phyloP scores from a whole-genome alignment of 2,888 invertebrate species.

The Drosophila recens region DNA sequence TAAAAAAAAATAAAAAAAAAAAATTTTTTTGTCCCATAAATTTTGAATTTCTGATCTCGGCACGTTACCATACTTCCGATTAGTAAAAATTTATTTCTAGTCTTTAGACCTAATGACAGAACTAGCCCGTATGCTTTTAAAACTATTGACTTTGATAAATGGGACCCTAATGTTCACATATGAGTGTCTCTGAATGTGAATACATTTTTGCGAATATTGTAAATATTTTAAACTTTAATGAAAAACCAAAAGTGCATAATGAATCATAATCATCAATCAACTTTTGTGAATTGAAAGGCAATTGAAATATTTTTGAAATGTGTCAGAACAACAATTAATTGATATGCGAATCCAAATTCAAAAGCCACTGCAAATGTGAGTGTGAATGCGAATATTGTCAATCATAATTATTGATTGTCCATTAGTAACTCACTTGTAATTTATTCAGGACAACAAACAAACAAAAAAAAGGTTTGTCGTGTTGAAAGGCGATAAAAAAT shows the following conservation, averaged over 20 bases:
- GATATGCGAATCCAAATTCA: slow-evolving; percentile 24
- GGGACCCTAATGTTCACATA: too few species aligned
- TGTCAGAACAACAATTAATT: slow-evolving; percentile 54
- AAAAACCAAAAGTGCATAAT: slow-evolving; percentile 1
- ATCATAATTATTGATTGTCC: slow-evolving; percentile 78
- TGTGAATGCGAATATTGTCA: slow-evolving; percentile 55
- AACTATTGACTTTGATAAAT: too few species aligned
- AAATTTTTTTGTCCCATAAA: too few species aligned
- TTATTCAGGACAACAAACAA: slow-evolving; percentile 50
- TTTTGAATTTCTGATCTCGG: too few species aligned
- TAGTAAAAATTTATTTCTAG: too few species aligned
- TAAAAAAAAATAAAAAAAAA: too few species aligned
- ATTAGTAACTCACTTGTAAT: slow-evolving; percentile 60
- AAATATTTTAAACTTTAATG: not conserved
- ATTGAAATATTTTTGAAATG: slow-evolving; percentile 35
- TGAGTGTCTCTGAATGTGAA: too few species aligned
- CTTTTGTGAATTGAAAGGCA: not conserved
- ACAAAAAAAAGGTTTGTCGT: slow-evolving; percentile 44
- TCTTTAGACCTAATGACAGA: too few species aligned
- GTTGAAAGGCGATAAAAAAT: slow-evolving; percentile 77
- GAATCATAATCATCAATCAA: slow-evolving; percentile 32
- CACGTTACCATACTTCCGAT: too few species aligned
- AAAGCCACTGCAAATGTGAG: slow-evolving; percentile 15
- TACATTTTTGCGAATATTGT: too few species aligned
- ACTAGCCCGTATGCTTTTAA: too few species aligned